Percentiles rank a stretch among this genome's conserved stretches.
phyloP scores from a whole-genome alignment of 2,888 invertebrate species.

The Synergus itoensis region DNA sequence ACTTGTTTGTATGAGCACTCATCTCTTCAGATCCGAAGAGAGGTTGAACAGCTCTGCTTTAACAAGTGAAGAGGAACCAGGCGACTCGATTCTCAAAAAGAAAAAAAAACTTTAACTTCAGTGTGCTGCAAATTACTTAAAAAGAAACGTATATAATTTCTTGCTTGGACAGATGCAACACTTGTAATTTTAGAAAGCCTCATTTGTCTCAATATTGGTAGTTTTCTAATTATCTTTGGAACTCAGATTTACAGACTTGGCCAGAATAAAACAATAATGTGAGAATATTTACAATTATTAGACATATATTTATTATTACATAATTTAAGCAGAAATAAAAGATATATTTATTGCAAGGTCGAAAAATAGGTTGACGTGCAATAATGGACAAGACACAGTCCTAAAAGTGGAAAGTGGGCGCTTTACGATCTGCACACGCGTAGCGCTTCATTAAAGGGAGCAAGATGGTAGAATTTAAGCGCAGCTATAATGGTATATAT shows the following conservation, averaged over 20 bases:
- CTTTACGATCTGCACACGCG: conserved; percentile 50
- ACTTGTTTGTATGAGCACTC: conserved; percentile 11
- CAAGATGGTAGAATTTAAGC: conserved; percentile 55
- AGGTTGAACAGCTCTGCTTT: conserved; percentile 18
- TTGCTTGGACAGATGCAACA: not conserved
- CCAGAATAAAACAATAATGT: no score
- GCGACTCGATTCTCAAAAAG: not conserved
- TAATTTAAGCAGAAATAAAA: not conserved
- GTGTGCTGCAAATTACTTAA: not conserved
- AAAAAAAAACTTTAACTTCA: not conserved
- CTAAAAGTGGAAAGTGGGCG: not conserved
- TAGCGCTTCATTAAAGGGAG: conserved; percentile 63
- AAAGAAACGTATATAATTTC: not conserved
- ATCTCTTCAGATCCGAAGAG: not conserved
- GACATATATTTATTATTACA: no score
- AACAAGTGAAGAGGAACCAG: conserved; percentile 13
- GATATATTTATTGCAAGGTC: not conserved
- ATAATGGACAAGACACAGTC: not conserved
- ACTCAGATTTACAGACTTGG: no score
- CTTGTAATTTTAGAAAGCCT: not conserved
- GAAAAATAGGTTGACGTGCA: not conserved
- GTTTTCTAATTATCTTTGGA: not conserved
- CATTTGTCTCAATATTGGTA: not conserved
- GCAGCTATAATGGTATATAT: conserved; percentile 53
- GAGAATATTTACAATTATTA: no score